These are phyloP conservation scores for Clarias batrachus DNA, from an alignment of 2,113 vertebrate genomes.

Conservation along the genomic window DNA sequence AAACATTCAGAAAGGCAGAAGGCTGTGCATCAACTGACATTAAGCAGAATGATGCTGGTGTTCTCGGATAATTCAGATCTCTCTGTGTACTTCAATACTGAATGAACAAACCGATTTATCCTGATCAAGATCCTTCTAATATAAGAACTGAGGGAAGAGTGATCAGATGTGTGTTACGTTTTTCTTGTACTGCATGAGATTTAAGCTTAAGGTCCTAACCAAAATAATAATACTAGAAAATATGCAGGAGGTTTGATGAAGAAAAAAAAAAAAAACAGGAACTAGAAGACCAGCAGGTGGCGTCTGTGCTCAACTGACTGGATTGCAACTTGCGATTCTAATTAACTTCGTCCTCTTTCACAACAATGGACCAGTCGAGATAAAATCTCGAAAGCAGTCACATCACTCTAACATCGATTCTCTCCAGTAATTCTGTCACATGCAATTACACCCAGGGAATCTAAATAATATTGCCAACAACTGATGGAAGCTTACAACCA, in stretches of 20 bases:
- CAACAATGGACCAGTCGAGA: background rate
- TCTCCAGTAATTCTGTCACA: background rate
- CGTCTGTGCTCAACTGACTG: background rate
- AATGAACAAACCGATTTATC: background rate
- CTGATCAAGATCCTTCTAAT: background rate
- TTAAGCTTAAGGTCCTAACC: background rate
- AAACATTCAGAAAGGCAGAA: constrained; percentile 52
- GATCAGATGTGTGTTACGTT: background rate
- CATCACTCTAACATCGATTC: background rate
- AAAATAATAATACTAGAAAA: background rate
- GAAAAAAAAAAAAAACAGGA: background rate
- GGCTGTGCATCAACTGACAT: constrained; percentile 40
- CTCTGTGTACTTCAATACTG: background rate
- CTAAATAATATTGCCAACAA: background rate
- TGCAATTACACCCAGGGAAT: background rate
- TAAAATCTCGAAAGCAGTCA: background rate
- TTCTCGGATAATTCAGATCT: constrained; percentile 13
- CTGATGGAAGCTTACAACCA: background rate
- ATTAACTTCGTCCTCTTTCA: background rate
- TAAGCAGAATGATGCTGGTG: constrained; percentile 61
- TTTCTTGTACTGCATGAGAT: constrained; percentile 1
- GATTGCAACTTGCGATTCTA: background rate
- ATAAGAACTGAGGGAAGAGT: background rate
- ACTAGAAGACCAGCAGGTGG: constrained; percentile 22
- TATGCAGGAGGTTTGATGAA: background rate